A percentile compares a stretch with the other conserved stretches of the same genome.
phyloP scores from a whole-genome alignment of 2,888 invertebrate species.

The Leucophora obtusa region DNA sequence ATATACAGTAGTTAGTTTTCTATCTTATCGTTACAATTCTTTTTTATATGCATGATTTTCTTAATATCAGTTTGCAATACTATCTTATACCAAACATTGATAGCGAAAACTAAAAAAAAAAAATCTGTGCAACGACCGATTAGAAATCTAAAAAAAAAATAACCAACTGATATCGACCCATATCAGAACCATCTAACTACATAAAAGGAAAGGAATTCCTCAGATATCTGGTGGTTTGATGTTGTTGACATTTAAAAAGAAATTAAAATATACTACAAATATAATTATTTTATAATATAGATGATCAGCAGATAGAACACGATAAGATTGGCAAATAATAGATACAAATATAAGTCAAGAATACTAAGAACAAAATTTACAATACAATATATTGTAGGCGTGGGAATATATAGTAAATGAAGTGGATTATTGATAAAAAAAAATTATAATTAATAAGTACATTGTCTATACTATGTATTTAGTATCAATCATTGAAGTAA shows the following conservation, averaged over 20 bases:
- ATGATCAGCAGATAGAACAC: slow-evolving; percentile 45
- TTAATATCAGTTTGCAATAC: slow-evolving; percentile 55
- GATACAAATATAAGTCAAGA: slow-evolving; percentile 26
- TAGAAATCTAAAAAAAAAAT: slow-evolving; percentile 56
- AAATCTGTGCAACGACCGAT: slow-evolving; percentile 68
- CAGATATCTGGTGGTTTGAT: slow-evolving; percentile 13
- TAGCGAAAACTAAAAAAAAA: slow-evolving; percentile 51
- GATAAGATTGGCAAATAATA: slow-evolving; percentile 51
- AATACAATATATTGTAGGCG: neutral
- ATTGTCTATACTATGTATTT: no score
- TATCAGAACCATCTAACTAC: slow-evolving; percentile 18
- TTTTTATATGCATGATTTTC: slow-evolving; percentile 38
- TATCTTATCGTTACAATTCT: slow-evolving; percentile 56
- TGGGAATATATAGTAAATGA: slow-evolving; percentile 3
- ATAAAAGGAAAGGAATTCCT: slow-evolving; percentile 29
- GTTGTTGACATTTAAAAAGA: slow-evolving; percentile 22
- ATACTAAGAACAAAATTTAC: neutral
- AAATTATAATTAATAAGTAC: neutral
- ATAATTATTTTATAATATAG: slow-evolving; percentile 1
- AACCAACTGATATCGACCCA: slow-evolving; percentile 35
- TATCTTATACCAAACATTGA: slow-evolving; percentile 63
- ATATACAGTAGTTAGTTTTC: slow-evolving; percentile 34
- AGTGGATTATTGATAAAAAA: neutral
- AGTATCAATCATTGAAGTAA: no score
- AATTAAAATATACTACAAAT: slow-evolving; percentile 16